phyloP scores from a whole-genome alignment of 2,797 vertebrate species.

The Trachurus trachurus region DNA sequence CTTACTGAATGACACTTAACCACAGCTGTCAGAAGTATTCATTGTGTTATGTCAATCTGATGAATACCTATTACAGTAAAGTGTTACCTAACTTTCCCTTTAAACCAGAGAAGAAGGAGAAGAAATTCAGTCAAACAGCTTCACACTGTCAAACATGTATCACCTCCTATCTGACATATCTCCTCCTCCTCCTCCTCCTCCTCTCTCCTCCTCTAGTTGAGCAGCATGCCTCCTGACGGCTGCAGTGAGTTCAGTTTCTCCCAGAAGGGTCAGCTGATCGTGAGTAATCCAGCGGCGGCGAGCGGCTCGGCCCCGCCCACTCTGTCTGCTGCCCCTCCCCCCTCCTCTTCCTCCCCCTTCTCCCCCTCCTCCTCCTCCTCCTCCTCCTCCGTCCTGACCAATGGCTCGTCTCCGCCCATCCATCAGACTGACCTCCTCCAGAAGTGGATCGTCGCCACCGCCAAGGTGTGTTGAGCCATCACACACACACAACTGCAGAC shows the following conservation, averaged over 20 bases:
- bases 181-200: background rate
- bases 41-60: too few species aligned
- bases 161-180: background rate
- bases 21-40: too few species aligned
- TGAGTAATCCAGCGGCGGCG: constrained; percentile 75
- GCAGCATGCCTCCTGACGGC: constrained; percentile 87
- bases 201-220: constrained; percentile 83
- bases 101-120: too few species aligned
- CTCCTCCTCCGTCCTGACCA: constrained; percentile 78
- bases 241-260: constrained; percentile 93
- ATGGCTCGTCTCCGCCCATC: constrained; percentile 57
- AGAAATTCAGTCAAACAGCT: background rate
- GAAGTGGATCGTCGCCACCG: constrained; percentile 86
- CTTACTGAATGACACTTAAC: too few species aligned
- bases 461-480: constrained; percentile 85
- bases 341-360: constrained; percentile 9
- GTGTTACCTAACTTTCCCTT: too few species aligned
- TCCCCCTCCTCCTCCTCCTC: constrained; percentile 51
- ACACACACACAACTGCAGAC: too few species aligned
- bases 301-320: constrained; percentile 65
- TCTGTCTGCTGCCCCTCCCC: constrained; percentile 44
- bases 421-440: constrained; percentile 85
- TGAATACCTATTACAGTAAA: too few species aligned
- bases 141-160: background rate
- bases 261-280: constrained; percentile 91